Evolutionary conservation across 2,888 invertebrate species (phyloP).

Genomic region (Pachycephus smyrnensis): DNA sequence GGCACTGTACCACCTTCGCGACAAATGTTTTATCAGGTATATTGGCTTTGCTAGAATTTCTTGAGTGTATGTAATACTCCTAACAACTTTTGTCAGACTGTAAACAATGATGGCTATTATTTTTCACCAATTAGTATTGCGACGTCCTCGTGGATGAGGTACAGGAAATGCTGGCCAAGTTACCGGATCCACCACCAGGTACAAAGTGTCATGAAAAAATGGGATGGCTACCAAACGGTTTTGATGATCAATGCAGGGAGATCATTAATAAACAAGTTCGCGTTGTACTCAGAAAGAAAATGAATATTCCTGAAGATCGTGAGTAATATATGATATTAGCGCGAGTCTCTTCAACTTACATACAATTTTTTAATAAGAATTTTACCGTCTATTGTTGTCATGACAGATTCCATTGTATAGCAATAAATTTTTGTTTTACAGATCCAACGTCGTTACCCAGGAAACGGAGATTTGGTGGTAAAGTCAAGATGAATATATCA

Average conservation of each 20-base stretch:
- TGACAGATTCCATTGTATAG: background rate
- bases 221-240: conserved; percentile 83
- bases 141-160: conserved; percentile 85
- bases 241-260: conserved; percentile 79
- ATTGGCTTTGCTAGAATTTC: background rate
- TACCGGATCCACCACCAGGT: conserved; percentile 73
- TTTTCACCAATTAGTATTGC: conserved; percentile 72
- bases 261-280: conserved; percentile 77
- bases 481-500: conserved; percentile 14
- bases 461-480: conserved; percentile 38
- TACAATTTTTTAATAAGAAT: conserved; percentile 14
- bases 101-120: background rate
- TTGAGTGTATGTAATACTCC: background rate
- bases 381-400: background rate
- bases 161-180: conserved; percentile 78
- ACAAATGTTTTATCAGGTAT: conserved; percentile 90
- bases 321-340: conserved; percentile 26
- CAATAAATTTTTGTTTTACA: conserved; percentile 27
- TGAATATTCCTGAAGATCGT: conserved; percentile 64
- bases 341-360: background rate
- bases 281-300: conserved; percentile 65
- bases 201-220: conserved; percentile 78
- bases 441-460: conserved; percentile 59
- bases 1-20: conserved; percentile 83
- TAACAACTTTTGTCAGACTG: background rate